A percentile compares a stretch with the other conserved stretches of the same genome.
Conservation (phyloP, 2,888 invertebrate genomes). For the Rhingia campestris region DNA sequence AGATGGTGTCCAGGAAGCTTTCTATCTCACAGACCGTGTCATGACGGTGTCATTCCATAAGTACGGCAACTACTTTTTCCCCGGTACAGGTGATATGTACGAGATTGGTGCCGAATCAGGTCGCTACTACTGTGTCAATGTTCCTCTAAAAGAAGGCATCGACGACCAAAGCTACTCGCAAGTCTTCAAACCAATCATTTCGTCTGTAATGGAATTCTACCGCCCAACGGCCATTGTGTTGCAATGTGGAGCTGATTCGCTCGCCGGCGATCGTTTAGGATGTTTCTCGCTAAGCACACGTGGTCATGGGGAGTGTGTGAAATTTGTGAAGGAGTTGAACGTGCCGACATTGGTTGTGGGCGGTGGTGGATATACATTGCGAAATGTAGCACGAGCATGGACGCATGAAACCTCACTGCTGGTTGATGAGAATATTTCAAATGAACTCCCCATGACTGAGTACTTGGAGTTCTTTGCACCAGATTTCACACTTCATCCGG, state of each 20-base stretch:
- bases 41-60: constrained; percentile 99
- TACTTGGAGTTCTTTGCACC: constrained; percentile 99
- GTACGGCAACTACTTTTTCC: constrained; percentile 98
- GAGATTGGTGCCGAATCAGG: constrained; percentile 98
- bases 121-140: constrained; percentile 98
- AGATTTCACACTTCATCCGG: constrained; percentile 97
- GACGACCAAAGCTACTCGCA: constrained; percentile 96
- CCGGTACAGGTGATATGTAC: constrained; percentile 99
- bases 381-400: constrained; percentile 99
- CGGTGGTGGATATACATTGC: constrained; percentile 93
- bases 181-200: constrained; percentile 97
- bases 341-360: constrained; percentile 95
- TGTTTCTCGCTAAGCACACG: constrained; percentile 97
- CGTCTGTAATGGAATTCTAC: constrained; percentile 97
- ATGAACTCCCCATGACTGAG: constrained; percentile 97
- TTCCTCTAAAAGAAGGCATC: constrained; percentile 98
- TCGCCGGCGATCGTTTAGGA: constrained; percentile 96
- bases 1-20: constrained; percentile 98
- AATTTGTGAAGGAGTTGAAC: constrained; percentile 95
- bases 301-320: constrained; percentile 98
- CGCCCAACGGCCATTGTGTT: constrained; percentile 98
- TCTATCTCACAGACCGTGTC: constrained; percentile 97
- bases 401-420: constrained; percentile 98
- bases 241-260: constrained; percentile 98
- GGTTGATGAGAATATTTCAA: constrained; percentile 95